A percentile compares a stretch with the other conserved stretches of the same genome.
These are phyloP conservation scores for Gryon sp. DNA, from an alignment of 1,140 invertebrate species.

Conservation along the genomic window DNA sequence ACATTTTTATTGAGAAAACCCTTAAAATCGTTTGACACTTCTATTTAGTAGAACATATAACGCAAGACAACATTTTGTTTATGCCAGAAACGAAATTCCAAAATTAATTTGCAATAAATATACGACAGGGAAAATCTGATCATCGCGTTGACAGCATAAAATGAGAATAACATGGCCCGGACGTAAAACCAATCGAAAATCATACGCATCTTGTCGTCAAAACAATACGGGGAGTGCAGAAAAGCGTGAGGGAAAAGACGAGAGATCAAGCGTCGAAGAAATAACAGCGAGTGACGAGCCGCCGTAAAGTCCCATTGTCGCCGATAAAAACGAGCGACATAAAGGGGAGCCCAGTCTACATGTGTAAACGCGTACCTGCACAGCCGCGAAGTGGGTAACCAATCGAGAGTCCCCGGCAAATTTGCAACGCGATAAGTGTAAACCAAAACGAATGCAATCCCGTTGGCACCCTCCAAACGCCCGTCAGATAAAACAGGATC, in stretches of 20 bases:
- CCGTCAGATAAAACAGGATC: conserved; percentile 46
- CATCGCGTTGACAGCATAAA: conserved; percentile 7
- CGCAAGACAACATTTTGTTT: too few relatives aligned
- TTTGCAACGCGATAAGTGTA: conserved; percentile 63
- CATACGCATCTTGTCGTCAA: conserved; percentile 31
- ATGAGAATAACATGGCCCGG: not conserved
- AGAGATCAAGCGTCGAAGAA: conserved; percentile 46
- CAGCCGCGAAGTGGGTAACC: conserved; percentile 50
- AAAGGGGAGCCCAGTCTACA: conserved; percentile 49
- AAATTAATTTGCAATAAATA: conserved; percentile 27
- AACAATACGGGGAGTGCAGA: conserved; percentile 28
- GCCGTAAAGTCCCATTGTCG: conserved; percentile 61
- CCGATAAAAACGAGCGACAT: conserved; percentile 61
- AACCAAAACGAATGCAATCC: conserved; percentile 61
- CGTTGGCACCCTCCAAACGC: conserved; percentile 13
- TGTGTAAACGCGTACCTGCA: conserved; percentile 44
- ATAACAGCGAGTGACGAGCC: conserved; percentile 60
- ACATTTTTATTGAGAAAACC: too few relatives aligned
- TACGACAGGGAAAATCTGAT: conserved; percentile 3
- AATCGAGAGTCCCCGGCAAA: conserved; percentile 51
- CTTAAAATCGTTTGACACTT: too few relatives aligned
- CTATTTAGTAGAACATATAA: too few relatives aligned
- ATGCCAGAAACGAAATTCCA: too few relatives aligned
- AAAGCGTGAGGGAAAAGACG: conserved; percentile 44
- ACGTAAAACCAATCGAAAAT: conserved; percentile 38